phyloP scores from a whole-genome alignment of 37 sponge, comb jelly and placozoan genomes.

The Theonella swinhoei region DNA sequence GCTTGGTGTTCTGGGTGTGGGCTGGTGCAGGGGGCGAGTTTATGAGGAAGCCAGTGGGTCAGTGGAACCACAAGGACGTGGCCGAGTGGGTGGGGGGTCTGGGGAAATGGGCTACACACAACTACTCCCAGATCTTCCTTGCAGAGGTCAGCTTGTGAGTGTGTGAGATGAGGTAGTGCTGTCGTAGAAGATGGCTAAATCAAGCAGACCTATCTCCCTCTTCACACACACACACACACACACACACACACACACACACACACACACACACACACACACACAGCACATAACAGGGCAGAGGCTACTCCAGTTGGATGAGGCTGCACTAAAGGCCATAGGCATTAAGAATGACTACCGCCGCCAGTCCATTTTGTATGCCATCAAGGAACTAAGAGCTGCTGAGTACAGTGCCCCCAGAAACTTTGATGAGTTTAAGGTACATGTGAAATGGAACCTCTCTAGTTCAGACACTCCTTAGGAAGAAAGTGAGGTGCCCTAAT shows the following conservation, averaged over 20 bases:
- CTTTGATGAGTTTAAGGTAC: slow-evolving; percentile 66
- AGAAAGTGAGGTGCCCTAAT: too few relatives aligned
- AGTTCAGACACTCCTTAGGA: background rate
- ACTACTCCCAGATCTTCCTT: slow-evolving; percentile 27
- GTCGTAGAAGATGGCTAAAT: background rate
- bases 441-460: too few relatives aligned
- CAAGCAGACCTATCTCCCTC: background rate
- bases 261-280: background rate
- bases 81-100: slow-evolving; percentile 52
- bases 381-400: slow-evolving; percentile 17
- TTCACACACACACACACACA: background rate
- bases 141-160: slow-evolving; percentile 51
- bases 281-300: slow-evolving; percentile 61
- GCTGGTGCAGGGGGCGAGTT: slow-evolving; percentile 28
- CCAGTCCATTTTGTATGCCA: slow-evolving; percentile 21
- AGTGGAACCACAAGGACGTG: slow-evolving; percentile 50
- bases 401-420: slow-evolving; percentile 34
- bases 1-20: slow-evolving; percentile 2
- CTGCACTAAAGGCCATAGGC: slow-evolving; percentile 14
- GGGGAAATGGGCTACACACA: slow-evolving; percentile 33
- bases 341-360: slow-evolving; percentile 7
- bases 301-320: slow-evolving; percentile 25
- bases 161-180: too few relatives aligned
- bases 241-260: background rate
- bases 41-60: slow-evolving; percentile 45